These are phyloP conservation scores for Acromyrmex echinatior DNA, from an alignment of 1,140 invertebrate species.

Conservation along the genomic window DNA sequence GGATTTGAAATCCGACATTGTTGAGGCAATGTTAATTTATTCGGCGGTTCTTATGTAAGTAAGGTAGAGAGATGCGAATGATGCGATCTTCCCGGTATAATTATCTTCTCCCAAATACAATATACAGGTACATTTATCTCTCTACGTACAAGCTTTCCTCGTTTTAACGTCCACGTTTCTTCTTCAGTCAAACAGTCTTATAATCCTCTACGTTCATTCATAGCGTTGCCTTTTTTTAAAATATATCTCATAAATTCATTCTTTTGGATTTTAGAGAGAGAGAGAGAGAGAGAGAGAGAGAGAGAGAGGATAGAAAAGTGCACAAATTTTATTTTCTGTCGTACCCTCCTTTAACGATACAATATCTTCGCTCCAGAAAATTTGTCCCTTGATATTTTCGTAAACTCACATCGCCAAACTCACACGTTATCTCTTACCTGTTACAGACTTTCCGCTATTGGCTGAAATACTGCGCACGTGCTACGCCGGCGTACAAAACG, in stretches of 20 bases:
- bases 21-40: conserved; percentile 56
- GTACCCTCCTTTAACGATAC: background rate
- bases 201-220: background rate
- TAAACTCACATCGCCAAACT: conserved; percentile 36
- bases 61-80: background rate
- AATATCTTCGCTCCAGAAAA: background rate
- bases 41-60: conserved; percentile 41
- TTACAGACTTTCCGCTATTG: conserved; percentile 66
- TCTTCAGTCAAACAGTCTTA: background rate
- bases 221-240: background rate
- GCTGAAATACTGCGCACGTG: conserved; percentile 63
- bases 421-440: conserved; percentile 67
- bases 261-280: background rate
- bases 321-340: background rate
- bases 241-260: background rate
- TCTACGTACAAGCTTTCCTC: conserved; percentile 6
- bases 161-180: background rate
- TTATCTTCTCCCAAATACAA: conserved; percentile 37
- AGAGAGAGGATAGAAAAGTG: background rate
- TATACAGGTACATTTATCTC: conserved; percentile 24
- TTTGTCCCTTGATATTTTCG: background rate
- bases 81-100: conserved; percentile 2
- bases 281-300: too few relatives aligned
- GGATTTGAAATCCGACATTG: conserved; percentile 52
- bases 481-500: conserved; percentile 43